Evolutionary conservation across 2,888 invertebrate species (phyloP), one percentile per base, ranked within the genome.

Genomic region (Hermodice carunculata): DNA sequence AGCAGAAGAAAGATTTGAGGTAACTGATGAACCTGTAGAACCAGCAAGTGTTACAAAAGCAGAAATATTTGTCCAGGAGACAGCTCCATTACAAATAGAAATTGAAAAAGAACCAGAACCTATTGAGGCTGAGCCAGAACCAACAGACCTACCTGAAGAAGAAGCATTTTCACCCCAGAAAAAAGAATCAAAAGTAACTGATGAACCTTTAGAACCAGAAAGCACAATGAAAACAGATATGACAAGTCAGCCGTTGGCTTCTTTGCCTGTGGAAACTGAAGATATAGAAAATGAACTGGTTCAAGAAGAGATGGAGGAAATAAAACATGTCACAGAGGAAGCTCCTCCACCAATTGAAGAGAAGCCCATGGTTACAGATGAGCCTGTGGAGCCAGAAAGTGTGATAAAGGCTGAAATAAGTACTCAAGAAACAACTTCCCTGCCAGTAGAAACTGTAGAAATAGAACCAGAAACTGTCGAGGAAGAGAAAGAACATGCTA

Each of bases 401-500:
- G 89, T 76, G 89, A 61, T 42, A 28, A 42, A n/a, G 28, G 32
- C 43, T 34, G 43, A 60, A 51, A 49, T 44, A 14, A 26, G 19
- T 28, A 22, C 17, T n/a, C 88, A 0, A 85, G 87, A 77, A 81
- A 84, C 63, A 87, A 88, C 40, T 89, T 52, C 48, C 22, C 31
- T 44, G n/a, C 57, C 89, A 1, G 85, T 87, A 67, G 86, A 88
- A 70, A 78, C 89, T 54, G 83, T 89, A 1, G 87, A 87, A 61
- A 88, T 89, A 76, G 89, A 89, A 79, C 83, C 81, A 2, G 89
- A 89, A 80, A 87, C 89, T n/a, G 85, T 37, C 49, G 29, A 31
- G 14, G 31, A 40, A 87, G 88, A 67, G 88, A 88, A 29, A 86
- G 88, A 6, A 88, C 89, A 89, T 92, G 73, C 89, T 89, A 76